Percentiles rank a stretch among this genome's conserved stretches.
Evolutionary conservation across 2,797 vertebrate species (phyloP).

Genomic region (Malurus splendens): DNA sequence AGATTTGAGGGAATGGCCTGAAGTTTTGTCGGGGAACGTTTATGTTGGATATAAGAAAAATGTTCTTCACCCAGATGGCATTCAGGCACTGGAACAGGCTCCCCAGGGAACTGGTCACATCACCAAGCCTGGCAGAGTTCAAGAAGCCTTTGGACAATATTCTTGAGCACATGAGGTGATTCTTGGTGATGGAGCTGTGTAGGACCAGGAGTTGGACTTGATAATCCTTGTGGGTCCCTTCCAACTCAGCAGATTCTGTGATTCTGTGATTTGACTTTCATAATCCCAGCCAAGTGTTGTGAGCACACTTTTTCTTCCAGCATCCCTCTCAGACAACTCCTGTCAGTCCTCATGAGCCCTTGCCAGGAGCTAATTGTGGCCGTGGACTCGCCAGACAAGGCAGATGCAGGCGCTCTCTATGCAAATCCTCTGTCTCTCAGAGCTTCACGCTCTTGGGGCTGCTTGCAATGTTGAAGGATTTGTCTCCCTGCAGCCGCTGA

Average conservation of each 20-base stretch:
- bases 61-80: not conserved
- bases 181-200: accelerated
- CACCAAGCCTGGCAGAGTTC: not conserved
- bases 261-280: not conserved
- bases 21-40: not conserved
- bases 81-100: accelerated
- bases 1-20: not conserved
- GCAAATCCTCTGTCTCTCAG: not conserved
- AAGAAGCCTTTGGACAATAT: not conserved
- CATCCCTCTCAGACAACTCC: not conserved
- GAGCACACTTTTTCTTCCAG: not conserved
- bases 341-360: not conserved
- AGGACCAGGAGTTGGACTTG: accelerated
- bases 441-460: not conserved
- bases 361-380: not conserved
- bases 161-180: no score
- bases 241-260: not conserved
- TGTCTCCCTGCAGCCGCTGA: not conserved
- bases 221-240: not conserved
- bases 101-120: not conserved
- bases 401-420: not conserved
- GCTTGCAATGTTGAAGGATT: not conserved
- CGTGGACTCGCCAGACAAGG: not conserved
- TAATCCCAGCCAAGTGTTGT: not conserved
- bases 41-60: not conserved